Evolutionary conservation across 1,140 invertebrate species (phyloP).

Genomic region (Orius insidiosus): DNA sequence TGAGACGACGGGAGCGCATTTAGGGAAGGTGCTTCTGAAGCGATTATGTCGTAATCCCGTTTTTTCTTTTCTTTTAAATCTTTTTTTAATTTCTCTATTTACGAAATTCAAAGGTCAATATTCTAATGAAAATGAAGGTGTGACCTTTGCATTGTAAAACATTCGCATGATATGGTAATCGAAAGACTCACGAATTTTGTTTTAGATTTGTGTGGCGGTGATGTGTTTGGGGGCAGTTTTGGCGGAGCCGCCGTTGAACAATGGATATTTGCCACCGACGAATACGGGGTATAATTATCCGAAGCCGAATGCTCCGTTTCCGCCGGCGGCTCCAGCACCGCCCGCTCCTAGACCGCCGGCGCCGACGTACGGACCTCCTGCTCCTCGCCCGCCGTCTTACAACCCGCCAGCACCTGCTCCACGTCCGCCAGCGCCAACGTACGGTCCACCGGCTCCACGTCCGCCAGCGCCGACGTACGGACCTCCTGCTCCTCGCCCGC

Average conservation of each 20-base stretch:
- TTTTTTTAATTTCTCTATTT: too few relatives aligned
- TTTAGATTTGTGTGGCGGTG: not conserved
- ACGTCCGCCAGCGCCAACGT: not conserved
- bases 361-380: not conserved
- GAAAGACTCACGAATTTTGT: not conserved
- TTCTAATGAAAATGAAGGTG: too few relatives aligned
- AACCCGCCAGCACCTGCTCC: not conserved
- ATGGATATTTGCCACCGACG: not conserved
- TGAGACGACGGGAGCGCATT: too few relatives aligned
- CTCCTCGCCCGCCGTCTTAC: not conserved
- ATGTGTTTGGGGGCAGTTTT: not conserved
- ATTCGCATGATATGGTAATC: too few relatives aligned
- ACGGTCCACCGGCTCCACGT: not conserved
- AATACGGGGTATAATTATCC: not conserved
- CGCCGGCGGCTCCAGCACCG: too few relatives aligned
- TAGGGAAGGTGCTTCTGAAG: too few relatives aligned
- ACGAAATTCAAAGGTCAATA: too few relatives aligned
- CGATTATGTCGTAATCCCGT: too few relatives aligned
- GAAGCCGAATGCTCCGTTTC: not conserved
- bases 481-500: not conserved
- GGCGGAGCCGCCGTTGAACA: conserved; percentile 1
- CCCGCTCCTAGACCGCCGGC: not conserved
- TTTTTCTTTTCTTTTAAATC: too few relatives aligned
- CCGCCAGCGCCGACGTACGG: not conserved
- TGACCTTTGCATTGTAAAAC: too few relatives aligned